Percentiles rank a stretch among this genome's conserved stretches.
These are phyloP conservation scores for Lissonota sp. DNA, from an alignment of 2,888 invertebrate species.

Conservation along the genomic window DNA sequence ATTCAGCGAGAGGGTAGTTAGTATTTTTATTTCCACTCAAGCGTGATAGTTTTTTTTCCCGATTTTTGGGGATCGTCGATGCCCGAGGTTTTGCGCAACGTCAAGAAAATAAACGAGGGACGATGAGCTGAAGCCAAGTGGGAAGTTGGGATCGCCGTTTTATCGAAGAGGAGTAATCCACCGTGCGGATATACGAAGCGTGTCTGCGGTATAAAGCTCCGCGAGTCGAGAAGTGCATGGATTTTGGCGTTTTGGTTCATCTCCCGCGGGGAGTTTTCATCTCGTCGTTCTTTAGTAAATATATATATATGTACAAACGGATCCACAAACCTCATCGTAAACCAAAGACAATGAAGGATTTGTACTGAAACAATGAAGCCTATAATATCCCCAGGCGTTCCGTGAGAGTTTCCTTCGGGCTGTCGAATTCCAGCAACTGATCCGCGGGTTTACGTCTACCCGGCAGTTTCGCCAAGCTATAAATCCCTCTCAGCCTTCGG, in stretches of 20 bases:
- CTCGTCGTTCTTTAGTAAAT: background rate
- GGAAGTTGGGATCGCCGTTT: slow-evolving; percentile 4
- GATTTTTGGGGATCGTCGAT: too few species aligned
- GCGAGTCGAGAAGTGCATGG: slow-evolving; percentile 23
- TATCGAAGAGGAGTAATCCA: background rate
- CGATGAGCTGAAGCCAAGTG: too few species aligned
- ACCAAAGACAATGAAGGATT: slow-evolving; percentile 57
- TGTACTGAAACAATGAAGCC: slow-evolving; percentile 60
- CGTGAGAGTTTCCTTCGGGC: slow-evolving; percentile 25
- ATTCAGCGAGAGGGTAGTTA: too few species aligned
- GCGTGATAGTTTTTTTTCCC: too few species aligned
- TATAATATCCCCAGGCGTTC: slow-evolving; percentile 40
- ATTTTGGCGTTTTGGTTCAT: slow-evolving; percentile 13
- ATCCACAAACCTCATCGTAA: slow-evolving; percentile 47
- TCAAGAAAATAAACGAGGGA: slow-evolving; percentile 10
- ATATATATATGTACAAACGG: background rate
- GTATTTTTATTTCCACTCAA: too few species aligned
- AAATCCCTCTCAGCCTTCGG: slow-evolving; percentile 15
- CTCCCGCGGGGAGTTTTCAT: background rate
- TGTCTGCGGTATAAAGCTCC: background rate
- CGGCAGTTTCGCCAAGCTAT: slow-evolving; percentile 12
- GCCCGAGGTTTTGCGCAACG: slow-evolving; percentile 15
- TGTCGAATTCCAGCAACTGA: slow-evolving; percentile 30
- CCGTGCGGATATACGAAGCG: background rate
- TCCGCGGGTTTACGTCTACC: slow-evolving; percentile 42